phyloP scores from a whole-genome alignment of 2,113 vertebrate genomes.

The Bubo scandiacus region DNA sequence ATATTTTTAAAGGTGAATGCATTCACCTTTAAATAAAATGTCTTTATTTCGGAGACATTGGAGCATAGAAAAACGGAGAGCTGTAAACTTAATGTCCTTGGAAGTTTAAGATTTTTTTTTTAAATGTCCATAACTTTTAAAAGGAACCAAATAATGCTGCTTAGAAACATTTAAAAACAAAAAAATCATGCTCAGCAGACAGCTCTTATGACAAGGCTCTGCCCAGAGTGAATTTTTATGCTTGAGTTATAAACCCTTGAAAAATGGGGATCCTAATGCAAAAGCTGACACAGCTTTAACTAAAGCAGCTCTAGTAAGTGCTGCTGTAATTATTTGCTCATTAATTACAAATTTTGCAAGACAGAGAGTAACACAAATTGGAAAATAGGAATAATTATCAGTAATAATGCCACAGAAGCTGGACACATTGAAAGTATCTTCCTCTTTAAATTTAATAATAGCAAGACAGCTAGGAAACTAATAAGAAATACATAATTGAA shows the following conservation, averaged over 20 bases:
- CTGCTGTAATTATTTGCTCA: conserved; percentile 73
- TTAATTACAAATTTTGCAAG: conserved; percentile 75
- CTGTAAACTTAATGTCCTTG: neutral
- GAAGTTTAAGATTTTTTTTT: neutral
- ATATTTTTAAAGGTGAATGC: neutral
- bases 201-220: neutral
- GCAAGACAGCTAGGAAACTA: conserved; percentile 68
- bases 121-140: neutral
- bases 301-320: conserved; percentile 63
- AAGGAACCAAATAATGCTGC: neutral
- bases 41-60: neutral
- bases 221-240: conserved; percentile 57
- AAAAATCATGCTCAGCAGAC: conserved; percentile 15
- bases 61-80: neutral
- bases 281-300: conserved; percentile 68
- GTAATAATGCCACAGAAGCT: conserved; percentile 64
- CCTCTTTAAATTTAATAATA: conserved; percentile 75
- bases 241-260: conserved; percentile 67
- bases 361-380: conserved; percentile 74
- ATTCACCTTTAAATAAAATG: neutral
- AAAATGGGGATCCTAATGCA: conserved; percentile 59
- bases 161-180: conserved; percentile 11
- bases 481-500: conserved; percentile 77
- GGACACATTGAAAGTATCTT: conserved; percentile 67
- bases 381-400: conserved; percentile 75